phyloP scores from a whole-genome alignment of 1,140 invertebrate species.

The Lanistes nyassanus region DNA sequence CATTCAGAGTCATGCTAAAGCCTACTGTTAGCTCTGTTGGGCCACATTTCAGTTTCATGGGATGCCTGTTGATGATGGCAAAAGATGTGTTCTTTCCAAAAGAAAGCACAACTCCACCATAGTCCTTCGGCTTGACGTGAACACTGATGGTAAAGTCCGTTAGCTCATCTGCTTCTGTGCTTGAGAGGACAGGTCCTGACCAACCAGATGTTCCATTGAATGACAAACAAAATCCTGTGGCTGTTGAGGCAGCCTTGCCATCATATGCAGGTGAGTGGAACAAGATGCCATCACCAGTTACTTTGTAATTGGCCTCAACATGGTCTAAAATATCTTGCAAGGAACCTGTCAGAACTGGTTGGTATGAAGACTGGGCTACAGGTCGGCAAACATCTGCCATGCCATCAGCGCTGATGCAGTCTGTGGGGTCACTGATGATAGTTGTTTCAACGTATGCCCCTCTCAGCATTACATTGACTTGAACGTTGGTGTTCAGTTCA shows the following conservation, averaged over 20 bases:
- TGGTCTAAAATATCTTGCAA: constrained; percentile 18
- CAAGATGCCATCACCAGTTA: neutral
- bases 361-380: constrained; percentile 17
- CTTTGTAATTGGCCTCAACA: neutral
- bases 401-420: constrained; percentile 29
- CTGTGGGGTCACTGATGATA: constrained; percentile 9
- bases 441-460: constrained; percentile 14
- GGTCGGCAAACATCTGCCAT: constrained; percentile 35
- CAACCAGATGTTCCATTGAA: constrained; percentile 42
- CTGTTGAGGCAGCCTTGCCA: constrained; percentile 6
- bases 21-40: constrained; percentile 19
- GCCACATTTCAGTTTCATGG: constrained; percentile 37
- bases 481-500: neutral
- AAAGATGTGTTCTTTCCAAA: constrained; percentile 38
- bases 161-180: neutral
- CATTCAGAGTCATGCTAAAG: constrained; percentile 4
- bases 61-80: constrained; percentile 27
- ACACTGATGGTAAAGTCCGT: constrained; percentile 36
- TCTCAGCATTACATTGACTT: neutral
- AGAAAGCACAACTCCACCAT: constrained; percentile 38
- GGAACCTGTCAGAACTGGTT: constrained; percentile 6
- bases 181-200: constrained; percentile 27
- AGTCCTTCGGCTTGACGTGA: constrained; percentile 37
- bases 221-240: constrained; percentile 34
- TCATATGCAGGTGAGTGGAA: constrained; percentile 10